These are phyloP conservation scores for Vulpes vulpes DNA, from an alignment of 2,113 vertebrate species.

Conservation along the genomic window DNA sequence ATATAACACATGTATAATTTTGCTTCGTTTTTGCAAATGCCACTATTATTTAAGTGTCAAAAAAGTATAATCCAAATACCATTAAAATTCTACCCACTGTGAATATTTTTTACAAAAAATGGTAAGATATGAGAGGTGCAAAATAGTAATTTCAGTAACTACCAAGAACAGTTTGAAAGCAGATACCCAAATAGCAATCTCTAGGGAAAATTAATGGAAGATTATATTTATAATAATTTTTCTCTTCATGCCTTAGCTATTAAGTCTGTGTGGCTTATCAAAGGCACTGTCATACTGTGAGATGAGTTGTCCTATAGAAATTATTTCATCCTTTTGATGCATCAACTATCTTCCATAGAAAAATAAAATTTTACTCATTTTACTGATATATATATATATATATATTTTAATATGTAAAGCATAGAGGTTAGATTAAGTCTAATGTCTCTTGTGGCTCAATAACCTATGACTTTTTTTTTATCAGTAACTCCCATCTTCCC, in stretches of 20 bases:
- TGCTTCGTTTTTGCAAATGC: constrained; percentile 3
- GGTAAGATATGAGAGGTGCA: background rate
- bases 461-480: background rate
- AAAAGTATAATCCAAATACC: constrained; percentile 49
- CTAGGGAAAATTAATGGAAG: constrained; percentile 23
- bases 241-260: constrained; percentile 6
- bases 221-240: constrained; percentile 3
- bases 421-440: background rate
- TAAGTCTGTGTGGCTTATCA: constrained; percentile 35
- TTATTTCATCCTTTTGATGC: constrained; percentile 1
- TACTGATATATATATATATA: background rate
- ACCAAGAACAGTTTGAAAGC: constrained; percentile 46
- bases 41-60: constrained; percentile 27
- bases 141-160: constrained; percentile 49
- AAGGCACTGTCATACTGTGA: constrained; percentile 9
- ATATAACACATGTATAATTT: background rate
- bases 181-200: background rate
- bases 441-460: background rate
- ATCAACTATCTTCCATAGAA: constrained; percentile 1
- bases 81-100: constrained; percentile 40
- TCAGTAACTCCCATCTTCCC: constrained; percentile 3
- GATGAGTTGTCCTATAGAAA: background rate
- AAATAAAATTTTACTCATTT: constrained; percentile 19
- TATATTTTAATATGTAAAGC: background rate
- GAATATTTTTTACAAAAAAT: constrained; percentile 32